Evolutionary conservation across 53 echinoderm and acorn worm species (phyloP).

Genomic region (Hippasteria phrygiana): DNA sequence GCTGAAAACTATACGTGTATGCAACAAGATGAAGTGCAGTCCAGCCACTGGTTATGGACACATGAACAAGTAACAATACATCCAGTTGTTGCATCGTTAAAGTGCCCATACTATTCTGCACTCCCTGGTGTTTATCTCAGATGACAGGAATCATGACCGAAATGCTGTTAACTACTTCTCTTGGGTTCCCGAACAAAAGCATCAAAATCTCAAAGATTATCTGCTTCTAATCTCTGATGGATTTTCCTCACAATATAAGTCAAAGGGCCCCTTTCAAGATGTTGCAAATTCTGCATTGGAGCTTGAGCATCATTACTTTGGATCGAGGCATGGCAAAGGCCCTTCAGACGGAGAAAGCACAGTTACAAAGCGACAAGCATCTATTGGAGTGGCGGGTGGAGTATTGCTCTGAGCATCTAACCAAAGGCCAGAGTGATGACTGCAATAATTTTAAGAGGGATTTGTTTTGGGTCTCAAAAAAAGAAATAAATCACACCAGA

Average conservation of each 20-base stretch:
- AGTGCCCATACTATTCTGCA: background rate
- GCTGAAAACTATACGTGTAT: conserved; percentile 69
- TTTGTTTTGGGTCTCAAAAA: conserved; percentile 14
- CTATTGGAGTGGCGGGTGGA: conserved; percentile 18
- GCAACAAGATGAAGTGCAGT: conserved; percentile 59
- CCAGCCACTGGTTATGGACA: conserved; percentile 59
- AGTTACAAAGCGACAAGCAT: background rate
- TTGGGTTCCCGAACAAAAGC: background rate
- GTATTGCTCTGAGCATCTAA: conserved; percentile 13
- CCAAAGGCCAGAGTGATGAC: background rate
- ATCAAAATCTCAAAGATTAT: conserved; percentile 4
- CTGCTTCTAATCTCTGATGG: conserved; percentile 44
- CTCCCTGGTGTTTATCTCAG: conserved; percentile 29
- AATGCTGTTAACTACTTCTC: conserved; percentile 25
- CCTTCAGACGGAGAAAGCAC: conserved; percentile 27
- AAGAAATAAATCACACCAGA: background rate
- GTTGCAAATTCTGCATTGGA: background rate
- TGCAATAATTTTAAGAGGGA: conserved; percentile 6
- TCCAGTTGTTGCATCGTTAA: conserved; percentile 46
- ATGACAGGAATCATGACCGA: conserved; percentile 50
- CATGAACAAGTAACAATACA: conserved; percentile 58
- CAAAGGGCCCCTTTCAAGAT: conserved; percentile 40
- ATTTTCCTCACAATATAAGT: conserved; percentile 27
- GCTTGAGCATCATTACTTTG: conserved; percentile 34
- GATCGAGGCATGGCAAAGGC: conserved; percentile 15